Conservation (phyloP, 2,797 vertebrate genomes). For the Tenualosa ilisha region DNA sequence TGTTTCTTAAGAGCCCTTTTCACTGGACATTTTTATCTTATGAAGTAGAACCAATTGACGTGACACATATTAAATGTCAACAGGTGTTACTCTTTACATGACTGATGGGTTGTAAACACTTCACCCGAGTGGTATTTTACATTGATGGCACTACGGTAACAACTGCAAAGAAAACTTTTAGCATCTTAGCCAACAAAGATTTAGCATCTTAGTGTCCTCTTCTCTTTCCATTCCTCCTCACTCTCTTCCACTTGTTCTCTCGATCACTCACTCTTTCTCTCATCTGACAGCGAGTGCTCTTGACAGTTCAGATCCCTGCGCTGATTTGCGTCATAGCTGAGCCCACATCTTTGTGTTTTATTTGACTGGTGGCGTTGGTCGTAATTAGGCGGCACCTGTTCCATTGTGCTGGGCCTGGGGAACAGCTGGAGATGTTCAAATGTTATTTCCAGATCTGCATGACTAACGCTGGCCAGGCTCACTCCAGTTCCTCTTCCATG, state of each 20-base stretch:
- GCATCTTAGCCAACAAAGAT: background rate
- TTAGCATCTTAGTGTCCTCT: background rate
- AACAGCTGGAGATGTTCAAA: slow-evolving; percentile 73
- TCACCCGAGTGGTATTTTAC: background rate
- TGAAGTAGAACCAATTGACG: background rate
- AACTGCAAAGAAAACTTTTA: background rate
- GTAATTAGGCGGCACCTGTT: slow-evolving; percentile 74
- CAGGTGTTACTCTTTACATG: background rate
- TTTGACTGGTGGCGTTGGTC: slow-evolving; percentile 59
- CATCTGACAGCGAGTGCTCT: background rate
- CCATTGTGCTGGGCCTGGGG: slow-evolving; percentile 66
- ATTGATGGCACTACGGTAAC: background rate
- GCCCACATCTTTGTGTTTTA: slow-evolving; percentile 53
- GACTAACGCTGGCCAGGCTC: slow-evolving; percentile 61
- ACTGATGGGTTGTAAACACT: background rate
- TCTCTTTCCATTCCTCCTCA: background rate
- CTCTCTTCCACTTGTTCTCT: background rate
- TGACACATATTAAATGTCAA: background rate
- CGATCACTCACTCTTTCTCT: background rate
- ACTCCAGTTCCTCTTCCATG: slow-evolving; percentile 39
- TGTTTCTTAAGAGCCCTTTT: background rate
- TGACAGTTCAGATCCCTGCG: background rate
- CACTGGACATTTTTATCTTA: background rate
- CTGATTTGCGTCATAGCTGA: slow-evolving; percentile 28
- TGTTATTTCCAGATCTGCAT: slow-evolving; percentile 70